Evolutionary conservation across 2,113 vertebrate genomes (phyloP).

Genomic region (Echinops telfairi): DNA sequence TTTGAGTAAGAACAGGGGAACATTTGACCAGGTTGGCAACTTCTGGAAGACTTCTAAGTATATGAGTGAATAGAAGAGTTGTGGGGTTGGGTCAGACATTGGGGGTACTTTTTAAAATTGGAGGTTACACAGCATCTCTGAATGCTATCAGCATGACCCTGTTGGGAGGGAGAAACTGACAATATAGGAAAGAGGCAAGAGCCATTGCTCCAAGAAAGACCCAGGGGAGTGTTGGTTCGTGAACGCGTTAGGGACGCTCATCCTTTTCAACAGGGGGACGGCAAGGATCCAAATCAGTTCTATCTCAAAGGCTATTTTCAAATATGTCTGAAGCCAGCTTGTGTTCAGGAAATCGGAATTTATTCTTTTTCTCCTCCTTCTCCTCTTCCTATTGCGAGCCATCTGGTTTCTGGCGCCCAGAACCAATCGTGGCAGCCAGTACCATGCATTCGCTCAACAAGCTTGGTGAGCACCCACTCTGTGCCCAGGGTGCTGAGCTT

Average conservation of each 20-base stretch:
- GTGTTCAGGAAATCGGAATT: slow-evolving; percentile 2
- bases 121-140: background rate
- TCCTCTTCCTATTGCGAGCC: slow-evolving; percentile 27
- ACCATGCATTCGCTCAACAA: slow-evolving; percentile 38
- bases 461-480: background rate
- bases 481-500: background rate
- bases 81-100: background rate
- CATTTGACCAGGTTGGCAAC: background rate
- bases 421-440: slow-evolving; percentile 31
- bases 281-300: background rate
- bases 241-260: background rate
- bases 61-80: background rate
- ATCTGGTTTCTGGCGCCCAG: slow-evolving; percentile 14
- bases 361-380: background rate
- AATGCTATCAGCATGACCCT: background rate
- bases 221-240: background rate
- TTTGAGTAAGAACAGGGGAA: background rate
- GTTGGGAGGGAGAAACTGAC: slow-evolving; percentile 10
- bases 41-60: background rate
- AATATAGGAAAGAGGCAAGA: background rate
- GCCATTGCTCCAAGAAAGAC: background rate
- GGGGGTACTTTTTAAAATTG: background rate
- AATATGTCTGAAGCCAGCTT: slow-evolving; percentile 36
- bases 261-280: background rate
- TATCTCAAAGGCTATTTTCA: slow-evolving; percentile 25